Evolutionary conservation across 2,113 vertebrate species (phyloP).

Genomic region (Gnathonemus longibarbis): DNA sequence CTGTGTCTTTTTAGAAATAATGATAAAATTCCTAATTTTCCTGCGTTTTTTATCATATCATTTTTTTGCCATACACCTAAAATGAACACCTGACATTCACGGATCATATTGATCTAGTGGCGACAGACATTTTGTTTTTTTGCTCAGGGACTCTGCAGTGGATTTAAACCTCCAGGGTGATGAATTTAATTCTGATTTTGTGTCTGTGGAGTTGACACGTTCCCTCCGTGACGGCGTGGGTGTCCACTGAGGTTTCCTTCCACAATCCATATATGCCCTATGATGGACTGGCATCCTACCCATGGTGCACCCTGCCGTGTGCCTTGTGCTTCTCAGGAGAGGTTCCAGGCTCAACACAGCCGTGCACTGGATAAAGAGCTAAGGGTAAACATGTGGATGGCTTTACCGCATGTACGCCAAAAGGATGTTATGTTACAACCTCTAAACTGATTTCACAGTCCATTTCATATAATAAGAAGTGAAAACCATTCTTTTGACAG

Average conservation of each 20-base stretch:
- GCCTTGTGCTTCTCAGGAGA: neutral
- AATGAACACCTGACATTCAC: neutral
- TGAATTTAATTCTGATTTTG: neutral
- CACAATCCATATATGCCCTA: neutral
- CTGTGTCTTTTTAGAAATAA: neutral
- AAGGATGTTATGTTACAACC: neutral
- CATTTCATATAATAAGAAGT: conserved; percentile 12
- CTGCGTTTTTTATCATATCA: neutral
- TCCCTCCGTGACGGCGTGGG: neutral
- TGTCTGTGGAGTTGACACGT: neutral
- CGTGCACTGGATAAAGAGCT: neutral
- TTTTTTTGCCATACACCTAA: no score
- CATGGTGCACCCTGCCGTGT: neutral
- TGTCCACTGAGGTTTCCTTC: neutral
- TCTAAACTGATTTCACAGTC: conserved; percentile 6
- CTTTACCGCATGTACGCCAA: neutral
- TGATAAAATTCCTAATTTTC: neutral
- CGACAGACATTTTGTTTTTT: neutral
- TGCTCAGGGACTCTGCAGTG: neutral
- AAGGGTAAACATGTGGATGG: neutral
- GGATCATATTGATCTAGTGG: neutral
- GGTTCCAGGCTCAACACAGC: neutral
- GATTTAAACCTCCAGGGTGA: neutral
- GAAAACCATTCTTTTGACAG: neutral
- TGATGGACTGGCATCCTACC: neutral